Evolutionary conservation across 2,888 invertebrate genomes (phyloP), one percentile per base, ranked within the genome.

Genomic region (Lochmaea crataegi): DNA sequence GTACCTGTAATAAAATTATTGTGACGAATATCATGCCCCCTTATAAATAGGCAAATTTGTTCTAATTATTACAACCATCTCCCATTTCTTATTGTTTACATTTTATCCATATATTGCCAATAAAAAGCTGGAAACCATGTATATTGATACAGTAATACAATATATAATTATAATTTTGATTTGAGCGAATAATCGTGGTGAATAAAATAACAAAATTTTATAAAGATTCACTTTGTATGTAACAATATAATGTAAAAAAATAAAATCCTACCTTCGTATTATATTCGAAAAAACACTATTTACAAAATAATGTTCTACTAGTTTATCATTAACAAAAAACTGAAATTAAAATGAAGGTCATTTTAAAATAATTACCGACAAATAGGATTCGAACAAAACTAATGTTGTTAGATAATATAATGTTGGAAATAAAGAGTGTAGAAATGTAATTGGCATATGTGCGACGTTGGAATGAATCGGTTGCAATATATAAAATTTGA

Each of bases 271-370:
- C 32, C 32, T 16, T 53, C 53, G 18, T 16, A 10, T 18, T 10
- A 53, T 18, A 63, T 63, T 42, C 16, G n/a, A 9, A 63, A 63
- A 45, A 60, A 16, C 68, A 68, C 61, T 60, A 61, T 68, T 68
- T 48, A 18, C n/a, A 63, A 63, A 53, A 63, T 63, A 51, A 69
- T 18, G 56, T 45, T 26, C 38, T 51, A 16, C 22, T 16, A 9
- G 45, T 51, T 67, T 58, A 58, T 58, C 26, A 14, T 67, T 58
- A 16, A 26, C 58, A 58, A 51, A 45, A 56, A 63, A 63, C 56
- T 63, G 53, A 63, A 69, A 69, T 69, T 69, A 69, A 69, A 69
- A 69, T 42, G 69, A 69, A 69, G 69, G 69, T 56, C 63, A 53
- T 38, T 69, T 56, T 53, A 63, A 32, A 69, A 53, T 69, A 56